Conservation (phyloP, 2,113 vertebrate genomes). For the Tonatia bakeri region DNA sequence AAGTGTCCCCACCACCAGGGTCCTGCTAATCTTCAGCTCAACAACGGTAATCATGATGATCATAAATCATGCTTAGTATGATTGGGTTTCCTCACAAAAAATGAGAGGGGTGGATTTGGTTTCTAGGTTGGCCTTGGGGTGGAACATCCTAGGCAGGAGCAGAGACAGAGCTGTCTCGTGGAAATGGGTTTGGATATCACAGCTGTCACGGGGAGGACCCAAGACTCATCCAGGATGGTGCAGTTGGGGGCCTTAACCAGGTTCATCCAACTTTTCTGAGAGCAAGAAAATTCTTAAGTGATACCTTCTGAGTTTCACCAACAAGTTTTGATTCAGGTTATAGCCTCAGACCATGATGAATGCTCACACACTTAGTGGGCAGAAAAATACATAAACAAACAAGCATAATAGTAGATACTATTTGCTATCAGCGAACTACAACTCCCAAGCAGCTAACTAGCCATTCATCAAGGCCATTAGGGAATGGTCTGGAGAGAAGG, state of each 20-base stretch:
- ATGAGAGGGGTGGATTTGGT: not conserved
- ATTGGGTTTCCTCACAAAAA: not conserved
- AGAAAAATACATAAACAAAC: not conserved
- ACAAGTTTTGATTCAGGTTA: not conserved
- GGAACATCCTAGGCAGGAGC: not conserved
- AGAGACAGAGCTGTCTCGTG: not conserved
- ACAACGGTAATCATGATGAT: not conserved
- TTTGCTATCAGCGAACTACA: not conserved
- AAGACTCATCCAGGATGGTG: not conserved
- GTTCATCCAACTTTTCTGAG: not conserved
- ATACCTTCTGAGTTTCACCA: not conserved
- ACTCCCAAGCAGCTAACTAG: not conserved
- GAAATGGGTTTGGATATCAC: not conserved
- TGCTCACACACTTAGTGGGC: not conserved
- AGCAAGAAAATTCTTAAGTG: not conserved
- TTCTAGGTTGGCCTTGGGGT: not conserved
- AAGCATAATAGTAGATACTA: not conserved
- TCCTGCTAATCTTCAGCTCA: not conserved
- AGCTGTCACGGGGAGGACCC: not conserved
- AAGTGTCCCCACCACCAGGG: not conserved
- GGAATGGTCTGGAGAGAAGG: not conserved
- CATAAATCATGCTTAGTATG: not conserved
- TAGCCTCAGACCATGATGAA: not conserved
- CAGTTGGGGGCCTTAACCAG: not conserved
- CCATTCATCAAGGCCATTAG: not conserved